Evolutionary conservation across 2,113 vertebrate species (phyloP), one percentile per base, ranked within the genome.

Genomic region (Tursiops truncatus): DNA sequence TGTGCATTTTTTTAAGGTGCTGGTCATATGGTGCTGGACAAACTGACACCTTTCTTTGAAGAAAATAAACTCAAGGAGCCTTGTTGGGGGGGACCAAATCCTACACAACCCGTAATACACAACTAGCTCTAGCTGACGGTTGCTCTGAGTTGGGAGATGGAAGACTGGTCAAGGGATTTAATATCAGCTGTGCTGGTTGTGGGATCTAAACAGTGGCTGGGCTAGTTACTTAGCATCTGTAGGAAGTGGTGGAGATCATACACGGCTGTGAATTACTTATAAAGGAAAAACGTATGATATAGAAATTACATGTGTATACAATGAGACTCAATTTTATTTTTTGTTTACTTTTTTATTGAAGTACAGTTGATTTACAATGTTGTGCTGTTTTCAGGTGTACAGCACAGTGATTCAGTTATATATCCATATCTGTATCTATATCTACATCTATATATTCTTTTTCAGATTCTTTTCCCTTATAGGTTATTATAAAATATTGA

Each of bases 51-150:
- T 89, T 95, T 86, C 5, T 73, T 83, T n/a, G 62, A 56, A 68
- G 84, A 87, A 93, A 93, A 3, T 53, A 28, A 94, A 68, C 26
- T 73, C 80, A 67, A 95, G 70, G 18, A 58, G 26, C 38, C 14
- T 28, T 14, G 21, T 1, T 2, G 18, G 36, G 23, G 23, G 12
- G 50, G 68, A 41, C 2, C 25, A 44, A 73, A 79, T 18, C 26
- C 3, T 33, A 21, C 9, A 38, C 60, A 47, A 81, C 0, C n/a
- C n/a, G 76, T 17, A 20, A 14, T 8, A 2, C 25, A 60, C 3
- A 10, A 31, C 23, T 36, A 77, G 38, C 17, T 71, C 23, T 12
- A 38, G 44, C 28, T 31, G 38, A 73, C 20, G 50, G 12, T 4
- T 71, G 67, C 5, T 47, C 20, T 47, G 63, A n/a, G 13, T 25